Base-by-base conservation (phyloP, 2,888 invertebrate species). In the Thumatha senex region DNA sequence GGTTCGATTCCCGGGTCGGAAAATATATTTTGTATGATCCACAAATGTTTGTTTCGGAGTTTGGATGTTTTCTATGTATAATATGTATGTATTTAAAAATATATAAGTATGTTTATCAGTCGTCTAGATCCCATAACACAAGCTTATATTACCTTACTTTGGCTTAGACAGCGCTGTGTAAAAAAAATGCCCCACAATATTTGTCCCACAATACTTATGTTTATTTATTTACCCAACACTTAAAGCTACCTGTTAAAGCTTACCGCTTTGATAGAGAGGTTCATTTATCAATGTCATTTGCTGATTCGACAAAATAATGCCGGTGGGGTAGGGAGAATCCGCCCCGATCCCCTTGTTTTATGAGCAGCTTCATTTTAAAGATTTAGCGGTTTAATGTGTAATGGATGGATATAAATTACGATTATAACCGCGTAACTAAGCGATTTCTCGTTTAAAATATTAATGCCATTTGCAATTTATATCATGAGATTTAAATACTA, bases 261-360 rank as follows among this genome's bases (percentile, higher is more conserved):
- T 67, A 68, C 61, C 61, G 60, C 59, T 14, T 82, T 80, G 82
- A 83, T 82, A 73, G 78, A 77, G 70, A 65, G 72, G 67, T 70
- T 69, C 76, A 67, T 82, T 75, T 72, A 78, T 81, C 81, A 82
- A 76, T 67, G 78, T 80, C 80, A 71, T 76, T 73, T 73, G 72
- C 77, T 70, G 74, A 72, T 71, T 76, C 71, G 60, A 66, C 70
- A 67, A 73, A 78, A 78, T 74, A 71, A 74, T 73, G 71, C 69
- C 64, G 58, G 66, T 58, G 64, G 39, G n/a, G 39, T 18, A 18
- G 53, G 34, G 40, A 15, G 49, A 39, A 12, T 40, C 45, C 51
- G 59, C 46, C 46, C 40, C 51, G 47, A 58, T 64, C 51, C 57
- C 50, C 62, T 64, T 74, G 69, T 74, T 76, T 77, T 72, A 74